Conservation (phyloP, 2,888 invertebrate genomes). For the Dicyrtoma fusca region DNA sequence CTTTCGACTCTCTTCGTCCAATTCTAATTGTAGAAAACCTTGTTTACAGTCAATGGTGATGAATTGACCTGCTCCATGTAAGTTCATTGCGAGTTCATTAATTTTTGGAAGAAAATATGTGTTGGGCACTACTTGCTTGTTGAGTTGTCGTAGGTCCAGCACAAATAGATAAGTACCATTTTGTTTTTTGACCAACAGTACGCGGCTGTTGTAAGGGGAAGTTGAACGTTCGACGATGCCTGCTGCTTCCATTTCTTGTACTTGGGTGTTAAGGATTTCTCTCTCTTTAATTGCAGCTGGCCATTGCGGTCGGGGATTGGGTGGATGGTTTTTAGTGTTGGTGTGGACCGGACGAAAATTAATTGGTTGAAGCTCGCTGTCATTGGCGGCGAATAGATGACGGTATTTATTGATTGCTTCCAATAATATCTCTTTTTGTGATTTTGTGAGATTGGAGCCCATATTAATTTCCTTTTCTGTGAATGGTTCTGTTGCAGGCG, state of each 20-base stretch:
- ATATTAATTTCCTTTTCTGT: too few relatives aligned
- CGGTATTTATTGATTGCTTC: too few relatives aligned
- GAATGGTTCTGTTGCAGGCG: too few relatives aligned
- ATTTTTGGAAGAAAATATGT: constrained; percentile 39
- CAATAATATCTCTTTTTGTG: too few relatives aligned
- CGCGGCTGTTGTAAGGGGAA: constrained; percentile 58
- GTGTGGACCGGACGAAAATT: too few relatives aligned
- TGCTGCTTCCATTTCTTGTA: constrained; percentile 52
- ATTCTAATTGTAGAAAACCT: constrained; percentile 8
- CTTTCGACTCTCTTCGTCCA: constrained; percentile 5
- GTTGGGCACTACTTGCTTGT: constrained; percentile 32
- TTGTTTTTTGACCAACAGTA: constrained; percentile 59
- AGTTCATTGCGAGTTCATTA: constrained; percentile 25
- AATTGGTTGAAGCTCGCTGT: too few relatives aligned
- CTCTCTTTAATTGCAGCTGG: constrained; percentile 3
- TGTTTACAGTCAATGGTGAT: constrained; percentile 38
- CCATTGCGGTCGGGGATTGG: constrained; percentile 22
- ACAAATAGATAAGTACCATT: constrained; percentile 49
- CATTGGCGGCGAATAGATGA: too few relatives aligned
- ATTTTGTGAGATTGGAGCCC: too few relatives aligned
- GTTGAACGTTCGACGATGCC: constrained; percentile 56
- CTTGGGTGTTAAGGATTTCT: constrained; percentile 36
- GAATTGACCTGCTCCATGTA: constrained; percentile 37
- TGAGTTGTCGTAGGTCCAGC: constrained; percentile 46
- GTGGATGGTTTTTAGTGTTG: constrained; percentile 30